Evolutionary conservation across 2,888 invertebrate genomes (phyloP).

Genomic region (Buathra laborator): DNA sequence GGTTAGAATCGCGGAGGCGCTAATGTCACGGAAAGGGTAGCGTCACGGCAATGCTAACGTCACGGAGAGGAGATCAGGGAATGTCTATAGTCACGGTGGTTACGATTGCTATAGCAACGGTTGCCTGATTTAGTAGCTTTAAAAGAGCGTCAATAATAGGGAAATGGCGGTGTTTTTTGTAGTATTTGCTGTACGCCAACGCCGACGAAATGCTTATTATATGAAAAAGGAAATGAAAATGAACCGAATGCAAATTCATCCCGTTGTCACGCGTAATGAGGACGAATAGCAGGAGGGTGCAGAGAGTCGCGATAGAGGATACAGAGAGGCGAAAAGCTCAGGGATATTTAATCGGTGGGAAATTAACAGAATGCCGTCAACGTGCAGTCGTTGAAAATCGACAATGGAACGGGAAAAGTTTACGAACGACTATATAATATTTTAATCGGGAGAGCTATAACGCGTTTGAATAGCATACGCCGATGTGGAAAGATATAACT

Average conservation of each 20-base stretch:
- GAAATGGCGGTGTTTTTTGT: no score
- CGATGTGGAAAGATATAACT: background rate
- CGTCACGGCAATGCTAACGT: no score
- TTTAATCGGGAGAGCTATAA: background rate
- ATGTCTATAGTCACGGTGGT: no score
- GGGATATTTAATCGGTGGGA: background rate
- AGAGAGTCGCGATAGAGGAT: background rate
- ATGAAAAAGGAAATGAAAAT: background rate
- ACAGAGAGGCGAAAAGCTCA: background rate
- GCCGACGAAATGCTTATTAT: constrained; percentile 12
- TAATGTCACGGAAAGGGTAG: no score
- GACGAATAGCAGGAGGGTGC: background rate
- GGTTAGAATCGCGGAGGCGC: no score
- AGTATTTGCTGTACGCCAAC: background rate
- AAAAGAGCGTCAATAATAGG: no score
- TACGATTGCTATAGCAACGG: no score
- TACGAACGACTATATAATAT: constrained; percentile 4
- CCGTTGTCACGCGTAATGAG: background rate
- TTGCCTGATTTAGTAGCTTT: no score
- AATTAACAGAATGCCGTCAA: background rate
- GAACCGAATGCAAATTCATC: constrained; percentile 2
- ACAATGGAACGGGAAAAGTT: background rate
- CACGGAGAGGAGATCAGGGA: no score
- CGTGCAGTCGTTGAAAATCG: background rate
- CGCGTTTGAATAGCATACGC: constrained; percentile 1